Evolutionary conservation across 2,113 vertebrate species (phyloP), one percentile per base, ranked within the genome.

Genomic region (Podiceps cristatus): DNA sequence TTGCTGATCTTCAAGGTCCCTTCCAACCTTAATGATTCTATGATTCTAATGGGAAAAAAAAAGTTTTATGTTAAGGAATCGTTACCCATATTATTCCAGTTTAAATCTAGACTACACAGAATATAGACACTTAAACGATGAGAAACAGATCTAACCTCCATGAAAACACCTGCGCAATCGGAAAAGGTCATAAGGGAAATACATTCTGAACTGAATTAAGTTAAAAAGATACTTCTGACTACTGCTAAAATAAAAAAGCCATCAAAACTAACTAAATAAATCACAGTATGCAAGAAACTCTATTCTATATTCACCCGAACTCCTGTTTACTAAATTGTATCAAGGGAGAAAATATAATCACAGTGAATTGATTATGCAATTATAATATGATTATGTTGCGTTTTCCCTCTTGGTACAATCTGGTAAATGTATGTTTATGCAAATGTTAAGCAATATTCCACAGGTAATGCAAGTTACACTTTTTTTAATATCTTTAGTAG

Each of bases 301-400:
- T 85, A 67, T 31, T 90, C 81, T 85, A 62, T 80, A 95, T 84
- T 93, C 95, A 97, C 63, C 92, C 8, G 60, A 96, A 97, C 62
- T 96, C 69, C 93, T 37, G 55, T 96, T 98, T 96, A 94, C 83
- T 94, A 98, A 97, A 98, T 53, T 97, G 88, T 94, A 97, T 96
- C 78, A 8, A 93, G 96, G 97, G 94, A 98, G 94, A 98, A 98
- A 98, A 98, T 98, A 97, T 90, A 98, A 98, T 98, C 97, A 98
- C 40, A 93, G 40, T 93, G 88, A 98, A 98, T 73, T 98, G 96
- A 98, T 97, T 95, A 97, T 88, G 93, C 95, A 96, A 98, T 97
- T 98, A 97, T 75, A 78, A 95, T 93, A 96, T 94, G 83, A 98
- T 97, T 96, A 98, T 88, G 96, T 86, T 97, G 93, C 58, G 4